A percentile compares a stretch with the other conserved stretches of the same genome.
Conservation (phyloP, 2,797 vertebrate species). For the Phoebastria nigripes region DNA sequence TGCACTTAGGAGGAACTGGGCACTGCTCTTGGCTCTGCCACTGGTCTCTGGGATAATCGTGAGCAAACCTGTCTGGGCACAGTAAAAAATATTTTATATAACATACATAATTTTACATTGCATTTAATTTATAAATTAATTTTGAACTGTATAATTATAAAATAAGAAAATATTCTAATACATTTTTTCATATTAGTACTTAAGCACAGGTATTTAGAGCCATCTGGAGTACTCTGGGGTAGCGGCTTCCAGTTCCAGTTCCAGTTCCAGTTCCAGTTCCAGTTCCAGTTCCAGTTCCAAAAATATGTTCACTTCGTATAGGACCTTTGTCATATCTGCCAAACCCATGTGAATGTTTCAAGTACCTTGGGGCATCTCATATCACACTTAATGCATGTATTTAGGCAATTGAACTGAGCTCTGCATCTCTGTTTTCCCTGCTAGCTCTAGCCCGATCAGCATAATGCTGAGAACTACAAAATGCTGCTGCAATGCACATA, state of each 20-base stretch:
- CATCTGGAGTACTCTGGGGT: not conserved
- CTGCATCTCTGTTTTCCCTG: not conserved
- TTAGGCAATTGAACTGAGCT: not conserved
- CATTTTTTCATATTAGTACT: not conserved
- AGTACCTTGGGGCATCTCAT: not conserved
- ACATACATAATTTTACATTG: not conserved
- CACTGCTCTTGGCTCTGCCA: not conserved
- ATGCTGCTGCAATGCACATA: not conserved
- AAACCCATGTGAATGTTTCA: not conserved
- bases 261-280: too few relatives aligned
- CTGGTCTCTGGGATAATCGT: accelerated
- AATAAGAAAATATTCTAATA: not conserved
- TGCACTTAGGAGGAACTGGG: not conserved
- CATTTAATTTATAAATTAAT: not conserved
- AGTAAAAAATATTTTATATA: not conserved
- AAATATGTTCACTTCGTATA: accelerated
- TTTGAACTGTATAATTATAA: not conserved
- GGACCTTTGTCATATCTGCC: not conserved
- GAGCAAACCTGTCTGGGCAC: not conserved
- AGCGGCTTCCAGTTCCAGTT: not conserved
- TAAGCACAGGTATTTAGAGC: not conserved
- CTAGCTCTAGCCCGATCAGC: not conserved
- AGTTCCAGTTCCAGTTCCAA: not conserved
- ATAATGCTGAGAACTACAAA: not conserved
- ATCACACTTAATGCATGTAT: not conserved